A percentile compares a stretch with the other conserved stretches of the same genome.
Conservation (phyloP, 1,140 invertebrate genomes). For the Cydia fagiglandana region DNA sequence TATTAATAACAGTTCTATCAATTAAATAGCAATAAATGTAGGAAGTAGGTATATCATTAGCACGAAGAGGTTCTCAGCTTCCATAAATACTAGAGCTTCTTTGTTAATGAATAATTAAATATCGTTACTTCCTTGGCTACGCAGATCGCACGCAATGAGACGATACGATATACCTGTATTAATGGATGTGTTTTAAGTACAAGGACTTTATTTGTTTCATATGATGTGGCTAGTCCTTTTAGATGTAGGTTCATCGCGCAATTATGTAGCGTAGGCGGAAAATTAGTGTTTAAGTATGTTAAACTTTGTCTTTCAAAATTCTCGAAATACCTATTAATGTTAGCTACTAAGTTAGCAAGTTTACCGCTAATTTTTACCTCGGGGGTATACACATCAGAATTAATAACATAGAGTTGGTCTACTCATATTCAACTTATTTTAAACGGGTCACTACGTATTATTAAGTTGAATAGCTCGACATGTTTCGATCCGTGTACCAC, state of each 20-base stretch:
- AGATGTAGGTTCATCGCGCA: slow-evolving; percentile 15
- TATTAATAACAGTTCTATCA: not conserved
- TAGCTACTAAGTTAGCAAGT: not conserved
- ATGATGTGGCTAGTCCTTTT: slow-evolving; percentile 18
- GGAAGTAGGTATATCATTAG: slow-evolving; percentile 9
- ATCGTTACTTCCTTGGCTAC: not conserved
- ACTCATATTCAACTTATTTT: too few relatives aligned
- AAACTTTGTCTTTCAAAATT: not conserved
- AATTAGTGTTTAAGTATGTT: not conserved
- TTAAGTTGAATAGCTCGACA: too few relatives aligned
- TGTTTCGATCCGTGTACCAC: too few relatives aligned
- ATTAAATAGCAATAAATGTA: slow-evolving; percentile 37
- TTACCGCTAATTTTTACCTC: not conserved
- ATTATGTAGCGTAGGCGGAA: slow-evolving; percentile 8
- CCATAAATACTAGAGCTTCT: not conserved
- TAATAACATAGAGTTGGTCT: not conserved
- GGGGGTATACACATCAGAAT: not conserved
- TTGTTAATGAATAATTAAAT: too few relatives aligned
- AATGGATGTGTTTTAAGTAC: not conserved
- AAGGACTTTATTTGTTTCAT: slow-evolving; percentile 1
- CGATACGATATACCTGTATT: not conserved
- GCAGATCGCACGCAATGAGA: not conserved
- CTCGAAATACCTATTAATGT: not conserved
- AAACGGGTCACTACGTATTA: too few relatives aligned
- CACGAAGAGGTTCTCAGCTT: not conserved